Evolutionary conservation across 2,113 vertebrate species (phyloP).

Genomic region (Connochaetes taurinus): DNA sequence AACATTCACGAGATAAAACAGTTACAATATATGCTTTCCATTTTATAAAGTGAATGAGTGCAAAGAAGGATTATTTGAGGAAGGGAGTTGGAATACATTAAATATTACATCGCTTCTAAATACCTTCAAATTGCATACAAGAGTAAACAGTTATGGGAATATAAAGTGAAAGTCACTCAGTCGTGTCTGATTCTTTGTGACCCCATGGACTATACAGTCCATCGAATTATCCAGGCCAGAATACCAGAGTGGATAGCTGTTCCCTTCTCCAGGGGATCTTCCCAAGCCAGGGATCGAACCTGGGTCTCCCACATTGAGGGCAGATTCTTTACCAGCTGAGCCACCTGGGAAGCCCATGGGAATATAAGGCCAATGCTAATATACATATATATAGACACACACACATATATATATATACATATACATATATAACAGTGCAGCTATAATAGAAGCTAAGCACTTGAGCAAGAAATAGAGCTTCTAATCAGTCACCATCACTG

Average conservation of each 20-base stretch:
- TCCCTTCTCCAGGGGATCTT: neutral
- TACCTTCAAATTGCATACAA: neutral
- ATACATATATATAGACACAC: neutral
- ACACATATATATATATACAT: neutral
- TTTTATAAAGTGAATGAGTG: neutral
- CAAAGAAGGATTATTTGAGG: neutral
- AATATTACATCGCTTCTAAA: neutral
- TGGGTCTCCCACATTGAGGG: neutral
- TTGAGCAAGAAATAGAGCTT: slow-evolving; percentile 37
- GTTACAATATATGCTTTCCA: neutral
- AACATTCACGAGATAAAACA: neutral
- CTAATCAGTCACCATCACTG: slow-evolving; percentile 24
- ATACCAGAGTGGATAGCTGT: neutral
- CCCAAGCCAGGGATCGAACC: neutral
- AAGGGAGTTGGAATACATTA: neutral
- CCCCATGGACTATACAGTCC: neutral
- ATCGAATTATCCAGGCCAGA: neutral
- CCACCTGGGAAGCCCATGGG: neutral
- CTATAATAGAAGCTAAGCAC: neutral
- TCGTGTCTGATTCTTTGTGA: neutral
- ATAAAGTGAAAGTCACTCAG: neutral
- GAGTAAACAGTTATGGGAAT: neutral
- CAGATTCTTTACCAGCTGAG: neutral
- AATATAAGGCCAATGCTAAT: neutral
- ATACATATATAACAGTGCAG: neutral